Conservation (phyloP, 2,888 invertebrate genomes). For the Leptothorax acervorum region DNA sequence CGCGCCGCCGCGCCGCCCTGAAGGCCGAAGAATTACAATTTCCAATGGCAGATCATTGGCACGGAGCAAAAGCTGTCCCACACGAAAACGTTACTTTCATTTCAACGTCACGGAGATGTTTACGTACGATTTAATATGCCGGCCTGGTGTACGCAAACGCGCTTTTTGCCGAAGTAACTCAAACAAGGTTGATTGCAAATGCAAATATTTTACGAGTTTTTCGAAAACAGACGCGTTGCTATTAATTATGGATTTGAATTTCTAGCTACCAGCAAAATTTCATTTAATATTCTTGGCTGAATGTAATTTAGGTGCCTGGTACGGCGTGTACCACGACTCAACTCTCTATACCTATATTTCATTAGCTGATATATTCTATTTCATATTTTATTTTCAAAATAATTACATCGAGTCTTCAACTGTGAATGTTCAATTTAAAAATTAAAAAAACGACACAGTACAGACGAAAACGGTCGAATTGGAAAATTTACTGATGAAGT, state of each 20-base stretch:
- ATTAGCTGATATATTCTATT: neutral
- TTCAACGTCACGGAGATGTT: constrained; percentile 16
- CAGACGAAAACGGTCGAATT: neutral
- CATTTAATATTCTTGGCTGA: constrained; percentile 11
- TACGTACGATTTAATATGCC: constrained; percentile 38
- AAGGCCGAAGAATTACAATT: constrained; percentile 64
- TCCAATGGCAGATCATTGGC: constrained; percentile 60
- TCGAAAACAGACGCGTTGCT: constrained; percentile 26
- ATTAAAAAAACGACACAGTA: neutral
- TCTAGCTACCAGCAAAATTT: constrained; percentile 2
- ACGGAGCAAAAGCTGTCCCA: neutral
- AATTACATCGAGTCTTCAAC: neutral
- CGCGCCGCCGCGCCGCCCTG: neutral
- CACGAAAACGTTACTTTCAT: neutral
- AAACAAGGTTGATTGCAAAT: constrained; percentile 18
- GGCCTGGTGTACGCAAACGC: neutral
- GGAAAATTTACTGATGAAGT: constrained; percentile 34
- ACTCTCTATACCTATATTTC: neutral
- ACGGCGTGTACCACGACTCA: neutral
- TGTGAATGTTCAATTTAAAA: neutral
- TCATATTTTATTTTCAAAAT: neutral
- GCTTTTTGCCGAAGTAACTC: constrained; percentile 1
- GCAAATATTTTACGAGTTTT: constrained; percentile 32
- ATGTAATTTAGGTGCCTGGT: neutral
- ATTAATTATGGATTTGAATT: constrained; percentile 20